Percentiles rank a stretch among this genome's conserved stretches.
Evolutionary conservation across 1,140 invertebrate species (phyloP).

Genomic region (Pristionchus pacificus): DNA sequence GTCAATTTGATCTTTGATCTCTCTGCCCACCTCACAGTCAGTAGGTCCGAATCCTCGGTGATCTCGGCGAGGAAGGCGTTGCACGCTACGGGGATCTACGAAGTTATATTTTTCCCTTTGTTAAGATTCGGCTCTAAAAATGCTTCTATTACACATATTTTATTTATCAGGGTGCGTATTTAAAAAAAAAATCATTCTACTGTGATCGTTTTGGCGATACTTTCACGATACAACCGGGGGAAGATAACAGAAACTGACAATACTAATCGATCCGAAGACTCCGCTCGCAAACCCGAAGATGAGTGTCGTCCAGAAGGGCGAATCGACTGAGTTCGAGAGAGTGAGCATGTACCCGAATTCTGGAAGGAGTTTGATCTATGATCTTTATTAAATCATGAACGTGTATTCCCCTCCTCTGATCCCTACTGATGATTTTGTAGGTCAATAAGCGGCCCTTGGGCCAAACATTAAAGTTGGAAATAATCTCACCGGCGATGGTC

Average conservation of each 20-base stretch:
- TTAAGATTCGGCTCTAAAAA: too few relatives aligned
- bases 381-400: background rate
- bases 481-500: conserved; percentile 17
- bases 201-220: too few relatives aligned
- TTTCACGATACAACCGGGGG: too few relatives aligned
- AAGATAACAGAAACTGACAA: conserved; percentile 34
- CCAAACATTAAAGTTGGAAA: too few relatives aligned
- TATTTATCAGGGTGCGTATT: too few relatives aligned
- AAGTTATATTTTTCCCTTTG: conserved; percentile 19
- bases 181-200: too few relatives aligned
- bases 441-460: too few relatives aligned
- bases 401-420: too few relatives aligned
- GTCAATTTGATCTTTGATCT: too few relatives aligned
- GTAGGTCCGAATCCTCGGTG: conserved; percentile 36
- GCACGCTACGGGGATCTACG: conserved; percentile 41
- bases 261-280: conserved; percentile 34
- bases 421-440: too few relatives aligned
- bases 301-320: conserved; percentile 37
- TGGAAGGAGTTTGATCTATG: background rate
- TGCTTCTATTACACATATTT: too few relatives aligned
- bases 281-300: conserved; percentile 40
- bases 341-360: conserved; percentile 42
- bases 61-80: conserved; percentile 44
- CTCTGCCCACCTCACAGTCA: conserved; percentile 33
- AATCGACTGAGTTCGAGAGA: conserved; percentile 23